Evolutionary conservation across 2,888 invertebrate species (phyloP), one percentile per base, ranked within the genome.

Genomic region (Synergus laeviventris): DNA sequence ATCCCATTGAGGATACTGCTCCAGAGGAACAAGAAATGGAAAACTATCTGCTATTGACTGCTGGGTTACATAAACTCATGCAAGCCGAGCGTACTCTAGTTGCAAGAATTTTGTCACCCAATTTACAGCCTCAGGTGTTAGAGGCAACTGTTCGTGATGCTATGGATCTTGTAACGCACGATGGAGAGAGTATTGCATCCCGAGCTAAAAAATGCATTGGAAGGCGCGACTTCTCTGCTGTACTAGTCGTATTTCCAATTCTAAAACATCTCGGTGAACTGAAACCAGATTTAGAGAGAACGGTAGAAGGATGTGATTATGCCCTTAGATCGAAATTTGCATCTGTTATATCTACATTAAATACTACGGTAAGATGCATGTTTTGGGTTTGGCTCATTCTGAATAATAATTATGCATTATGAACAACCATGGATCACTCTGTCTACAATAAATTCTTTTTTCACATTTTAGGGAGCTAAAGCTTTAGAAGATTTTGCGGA

Each of bases 401-500:
- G 2, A 31, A 31, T 31, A 31, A 31, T 31, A 31, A 31, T 2
- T 31, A 31, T 31, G 31, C 31, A 31, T 4, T 4, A 4, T 24
- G 24, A 24, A 24, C 24, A 24, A 24, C 24, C 24, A 2, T 31
- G 31, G 4, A 31, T 31, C 2, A 31, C 16, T 49, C n/a, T 49
- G 49, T 8, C 49, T 2, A 49, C 2, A 49, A 18, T 14, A 38
- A 42, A 31, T 14, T 39, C 7, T 16, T n/a, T 5, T 39, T 64
- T 1, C 36, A 21, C 5, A 45, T 81, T 80, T 31, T 42, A 97
- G 97, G 98, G 97, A 77, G 94, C 96, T 49, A 96, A 96, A 90
- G 96, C 97, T 11, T 91, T 98, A 84, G 98, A 98, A 89, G 98
- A 98, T 88, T 98, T 98, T 91, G 94, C 97, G 78, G 98, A 98